A percentile compares a stretch with the other conserved stretches of the same genome.
Conservation (phyloP, 2,113 vertebrate species). For the Romanogobio albipinnatus region DNA sequence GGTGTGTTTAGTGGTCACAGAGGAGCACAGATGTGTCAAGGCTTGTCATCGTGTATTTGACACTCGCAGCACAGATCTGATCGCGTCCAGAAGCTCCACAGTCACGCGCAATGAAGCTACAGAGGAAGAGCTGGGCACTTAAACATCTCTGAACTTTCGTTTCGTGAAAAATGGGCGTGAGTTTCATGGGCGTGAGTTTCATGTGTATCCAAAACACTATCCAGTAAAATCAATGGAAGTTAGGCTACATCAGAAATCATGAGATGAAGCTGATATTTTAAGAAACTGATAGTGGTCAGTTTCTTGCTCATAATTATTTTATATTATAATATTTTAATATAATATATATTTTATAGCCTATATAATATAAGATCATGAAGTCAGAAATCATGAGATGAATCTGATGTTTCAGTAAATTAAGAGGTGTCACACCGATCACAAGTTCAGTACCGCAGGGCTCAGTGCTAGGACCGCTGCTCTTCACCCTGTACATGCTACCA, state of each 20-base stretch:
- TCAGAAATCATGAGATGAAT: too few species aligned
- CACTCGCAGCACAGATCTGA: slow-evolving; percentile 46
- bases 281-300: neutral
- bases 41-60: neutral
- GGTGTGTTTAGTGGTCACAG: neutral
- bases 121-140: neutral
- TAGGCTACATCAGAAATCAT: neutral
- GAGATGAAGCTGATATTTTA: neutral
- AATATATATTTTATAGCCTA: too few species aligned
- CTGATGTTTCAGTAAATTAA: too few species aligned
- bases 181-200: slow-evolving; percentile 56
- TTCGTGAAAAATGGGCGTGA: slow-evolving; percentile 71
- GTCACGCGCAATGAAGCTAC: rapidly evolving
- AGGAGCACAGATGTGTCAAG: neutral
- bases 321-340: neutral
- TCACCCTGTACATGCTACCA: too few species aligned
- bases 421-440: too few species aligned
- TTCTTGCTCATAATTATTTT: neutral
- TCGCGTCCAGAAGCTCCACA: slow-evolving; percentile 51
- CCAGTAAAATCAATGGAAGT: neutral
- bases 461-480: too few species aligned
- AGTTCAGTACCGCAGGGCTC: too few species aligned
- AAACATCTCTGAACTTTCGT: slow-evolving; percentile 66
- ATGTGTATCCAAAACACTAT: neutral
- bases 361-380: too few species aligned